A percentile compares a stretch with the other conserved stretches of the same genome.
These are phyloP conservation scores for Synanthedon andrenaeformis DNA, from an alignment of 2,888 invertebrate genomes.

Conservation along the genomic window DNA sequence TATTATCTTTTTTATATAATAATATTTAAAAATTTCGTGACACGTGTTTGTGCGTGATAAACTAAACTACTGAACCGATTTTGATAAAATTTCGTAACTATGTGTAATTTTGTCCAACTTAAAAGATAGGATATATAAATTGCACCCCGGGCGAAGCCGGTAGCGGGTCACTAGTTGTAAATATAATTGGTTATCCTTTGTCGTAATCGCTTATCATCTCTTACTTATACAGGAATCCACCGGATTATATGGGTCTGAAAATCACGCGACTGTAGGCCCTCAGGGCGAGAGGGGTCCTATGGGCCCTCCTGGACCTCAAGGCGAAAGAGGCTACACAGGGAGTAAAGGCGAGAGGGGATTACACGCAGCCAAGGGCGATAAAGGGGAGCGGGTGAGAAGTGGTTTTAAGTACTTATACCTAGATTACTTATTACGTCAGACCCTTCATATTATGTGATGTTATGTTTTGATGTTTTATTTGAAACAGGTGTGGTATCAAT, in stretches of 20 bases:
- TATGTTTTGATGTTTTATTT: slow-evolving; percentile 5
- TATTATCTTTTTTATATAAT: too few relatives aligned
- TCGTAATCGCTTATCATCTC: slow-evolving; percentile 23
- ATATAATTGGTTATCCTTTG: background rate
- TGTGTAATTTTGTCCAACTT: too few relatives aligned
- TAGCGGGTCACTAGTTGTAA: too few relatives aligned
- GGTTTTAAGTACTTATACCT: slow-evolving; percentile 11
- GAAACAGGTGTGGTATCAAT: slow-evolving; percentile 1
- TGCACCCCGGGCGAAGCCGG: too few relatives aligned
- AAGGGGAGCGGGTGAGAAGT: slow-evolving; percentile 78
- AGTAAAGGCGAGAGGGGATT: slow-evolving; percentile 73
- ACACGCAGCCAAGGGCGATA: slow-evolving; percentile 73
- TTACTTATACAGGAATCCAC: slow-evolving; percentile 56
- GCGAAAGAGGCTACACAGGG: slow-evolving; percentile 74
- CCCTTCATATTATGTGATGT: background rate
- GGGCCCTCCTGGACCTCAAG: slow-evolving; percentile 74
- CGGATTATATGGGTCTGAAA: slow-evolving; percentile 62
- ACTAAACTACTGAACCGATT: too few relatives aligned
- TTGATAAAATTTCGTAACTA: too few relatives aligned
- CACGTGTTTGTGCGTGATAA: too few relatives aligned
- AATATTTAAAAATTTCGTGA: too few relatives aligned
- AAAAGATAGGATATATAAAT: too few relatives aligned
- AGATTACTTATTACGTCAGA: background rate
- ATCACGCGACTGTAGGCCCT: slow-evolving; percentile 74
- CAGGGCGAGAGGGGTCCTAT: slow-evolving; percentile 77